A percentile compares a stretch with the other conserved stretches of the same genome.
phyloP scores from a whole-genome alignment of 2,888 invertebrate genomes.

The Drosophila lutescens region DNA sequence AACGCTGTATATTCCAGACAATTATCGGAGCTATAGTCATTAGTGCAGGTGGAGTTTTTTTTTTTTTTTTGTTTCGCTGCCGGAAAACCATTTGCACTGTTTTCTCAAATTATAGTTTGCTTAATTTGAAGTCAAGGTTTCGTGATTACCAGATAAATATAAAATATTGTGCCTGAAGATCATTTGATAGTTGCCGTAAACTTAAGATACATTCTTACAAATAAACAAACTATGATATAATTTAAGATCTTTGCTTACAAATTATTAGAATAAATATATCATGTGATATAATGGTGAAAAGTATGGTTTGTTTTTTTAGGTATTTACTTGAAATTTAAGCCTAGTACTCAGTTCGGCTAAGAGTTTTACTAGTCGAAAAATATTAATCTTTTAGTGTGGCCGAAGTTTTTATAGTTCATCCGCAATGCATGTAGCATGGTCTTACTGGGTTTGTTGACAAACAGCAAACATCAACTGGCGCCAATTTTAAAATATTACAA shows the following conservation, averaged over 20 bases:
- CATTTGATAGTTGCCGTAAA: neutral
- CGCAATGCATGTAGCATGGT: too few relatives aligned
- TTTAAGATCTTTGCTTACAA: too few relatives aligned
- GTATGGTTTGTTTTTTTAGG: neutral
- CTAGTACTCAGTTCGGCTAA: too few relatives aligned
- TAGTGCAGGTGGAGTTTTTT: constrained; percentile 38
- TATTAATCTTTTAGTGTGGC: too few relatives aligned
- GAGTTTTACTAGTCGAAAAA: too few relatives aligned
- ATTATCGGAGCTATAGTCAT: constrained; percentile 33
- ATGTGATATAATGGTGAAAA: too few relatives aligned
- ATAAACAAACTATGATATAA: neutral
- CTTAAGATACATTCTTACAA: neutral
- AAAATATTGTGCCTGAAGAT: too few relatives aligned
- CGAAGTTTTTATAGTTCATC: too few relatives aligned
- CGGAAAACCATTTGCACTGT: constrained; percentile 34
- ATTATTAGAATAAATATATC: too few relatives aligned
- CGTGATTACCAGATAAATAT: neutral
- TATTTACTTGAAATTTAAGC: neutral
- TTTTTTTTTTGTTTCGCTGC: constrained; percentile 1
- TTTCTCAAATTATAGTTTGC: constrained; percentile 37
- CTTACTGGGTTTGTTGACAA: too few relatives aligned
- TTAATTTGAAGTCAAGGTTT: constrained; percentile 17
- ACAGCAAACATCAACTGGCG: too few relatives aligned
- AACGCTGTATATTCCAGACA: constrained; percentile 23
- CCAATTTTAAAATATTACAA: too few relatives aligned